Conservation (phyloP, 64 coral and sea anemone species). For the Catalaphyllia jardinei region DNA sequence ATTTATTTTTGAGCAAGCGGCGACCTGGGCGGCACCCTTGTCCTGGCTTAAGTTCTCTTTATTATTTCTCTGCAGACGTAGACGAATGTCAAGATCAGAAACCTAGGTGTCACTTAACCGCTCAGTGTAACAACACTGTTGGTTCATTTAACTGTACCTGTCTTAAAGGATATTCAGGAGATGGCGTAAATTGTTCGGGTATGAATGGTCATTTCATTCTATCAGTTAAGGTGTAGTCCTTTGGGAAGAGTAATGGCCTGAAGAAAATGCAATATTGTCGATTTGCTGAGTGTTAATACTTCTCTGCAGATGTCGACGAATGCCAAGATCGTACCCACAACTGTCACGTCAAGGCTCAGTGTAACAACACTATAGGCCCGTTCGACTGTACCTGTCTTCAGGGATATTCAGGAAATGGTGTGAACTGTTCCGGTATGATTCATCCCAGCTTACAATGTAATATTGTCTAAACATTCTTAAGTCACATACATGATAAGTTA, state of each 20-base stretch:
- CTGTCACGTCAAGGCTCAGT: not conserved
- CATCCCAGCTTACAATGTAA: too few relatives aligned
- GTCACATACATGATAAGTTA: too few relatives aligned
- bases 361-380: not conserved
- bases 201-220: too few relatives aligned
- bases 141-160: not conserved
- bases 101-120: not conserved
- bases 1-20: too few relatives aligned
- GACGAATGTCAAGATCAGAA: slow-evolving; percentile 1
- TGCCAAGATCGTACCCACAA: not conserved
- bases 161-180: not conserved
- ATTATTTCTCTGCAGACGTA: not conserved
- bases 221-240: too few relatives aligned
- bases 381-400: not conserved
- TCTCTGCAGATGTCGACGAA: not conserved
- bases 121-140: not conserved
- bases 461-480: too few relatives aligned
- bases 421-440: not conserved
- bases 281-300: not conserved
- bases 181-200: not conserved
- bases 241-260: too few relatives aligned
- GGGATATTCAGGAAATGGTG: not conserved
- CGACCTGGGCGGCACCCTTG: too few relatives aligned
- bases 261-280: too few relatives aligned
- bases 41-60: too few relatives aligned